phyloP scores from a whole-genome alignment of 2,888 invertebrate species.

The Alcis repandata region DNA sequence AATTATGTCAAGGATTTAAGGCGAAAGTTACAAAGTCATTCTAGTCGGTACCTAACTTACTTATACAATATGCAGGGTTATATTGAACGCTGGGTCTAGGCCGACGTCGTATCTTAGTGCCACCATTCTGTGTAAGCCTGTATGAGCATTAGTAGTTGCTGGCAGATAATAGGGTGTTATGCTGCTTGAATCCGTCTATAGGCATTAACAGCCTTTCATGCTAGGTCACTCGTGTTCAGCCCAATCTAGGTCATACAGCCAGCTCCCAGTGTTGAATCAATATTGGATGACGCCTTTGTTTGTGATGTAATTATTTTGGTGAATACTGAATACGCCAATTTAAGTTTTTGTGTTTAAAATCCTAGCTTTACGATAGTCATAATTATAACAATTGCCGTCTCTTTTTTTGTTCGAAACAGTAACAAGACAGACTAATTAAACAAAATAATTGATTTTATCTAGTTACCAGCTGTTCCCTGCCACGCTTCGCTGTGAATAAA shows the following conservation, averaged over 20 bases:
- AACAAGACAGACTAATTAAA: background rate
- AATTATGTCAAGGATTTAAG: constrained; percentile 23
- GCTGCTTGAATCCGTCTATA: constrained; percentile 56
- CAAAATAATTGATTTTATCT: background rate
- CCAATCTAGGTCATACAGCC: constrained; percentile 73
- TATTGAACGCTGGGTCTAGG: no score
- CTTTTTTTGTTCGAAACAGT: no score
- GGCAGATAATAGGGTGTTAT: constrained; percentile 42
- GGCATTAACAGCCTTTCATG: constrained; percentile 64
- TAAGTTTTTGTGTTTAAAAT: background rate
- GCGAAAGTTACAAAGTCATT: constrained; percentile 21
- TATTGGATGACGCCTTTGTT: constrained; percentile 53
- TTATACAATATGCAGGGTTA: no score
- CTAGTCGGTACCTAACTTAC: constrained; percentile 29
- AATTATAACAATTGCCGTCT: no score
- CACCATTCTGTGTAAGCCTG: no score
- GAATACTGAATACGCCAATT: background rate
- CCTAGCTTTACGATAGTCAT: no score
- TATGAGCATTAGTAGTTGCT: constrained; percentile 24
- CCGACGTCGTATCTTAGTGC: no score
- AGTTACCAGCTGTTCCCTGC: no score
- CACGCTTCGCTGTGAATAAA: no score
- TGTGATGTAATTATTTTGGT: constrained; percentile 4
- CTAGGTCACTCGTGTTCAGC: constrained; percentile 64
- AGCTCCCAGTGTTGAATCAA: constrained; percentile 70